Evolutionary conservation across 64 coral and sea anemone species (phyloP).

Genomic region (Stylophora pistillata): DNA sequence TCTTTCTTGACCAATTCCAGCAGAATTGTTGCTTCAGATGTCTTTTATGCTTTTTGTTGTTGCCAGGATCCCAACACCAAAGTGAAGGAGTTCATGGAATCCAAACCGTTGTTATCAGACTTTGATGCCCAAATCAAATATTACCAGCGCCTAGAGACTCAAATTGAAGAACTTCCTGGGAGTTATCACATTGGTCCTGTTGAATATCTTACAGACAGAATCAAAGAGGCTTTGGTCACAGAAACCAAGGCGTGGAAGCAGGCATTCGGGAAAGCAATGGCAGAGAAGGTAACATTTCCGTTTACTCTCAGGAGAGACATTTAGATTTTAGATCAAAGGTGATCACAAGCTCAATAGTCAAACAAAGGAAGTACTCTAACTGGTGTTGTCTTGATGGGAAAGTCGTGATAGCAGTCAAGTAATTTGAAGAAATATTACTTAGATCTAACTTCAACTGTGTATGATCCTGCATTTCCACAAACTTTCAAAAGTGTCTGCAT

Average conservation of each 20-base stretch:
- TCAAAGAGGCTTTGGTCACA: constrained; percentile 89
- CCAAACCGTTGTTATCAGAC: constrained; percentile 90
- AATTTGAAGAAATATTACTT: no score
- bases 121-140: constrained; percentile 97
- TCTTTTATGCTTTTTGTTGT: not conserved
- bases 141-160: constrained; percentile 86
- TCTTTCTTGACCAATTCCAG: no score
- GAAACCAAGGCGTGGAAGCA: constrained; percentile 99
- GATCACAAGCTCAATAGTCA: no score
- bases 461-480: no score
- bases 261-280: constrained; percentile 92
- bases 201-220: constrained; percentile 82
- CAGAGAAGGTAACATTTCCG: constrained; percentile 70
- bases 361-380: no score
- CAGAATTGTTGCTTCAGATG: no score
- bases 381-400: no score
- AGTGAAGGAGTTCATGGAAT: constrained; percentile 92
- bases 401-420: no score
- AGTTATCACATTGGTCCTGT: constrained; percentile 92
- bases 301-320: no score
- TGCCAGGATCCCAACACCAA: constrained; percentile 87
- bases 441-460: no score
- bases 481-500: no score
- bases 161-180: constrained; percentile 81
- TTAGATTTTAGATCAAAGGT: no score